Conservation (phyloP, 1,140 invertebrate species). For the Brachionus calyciflorus region DNA sequence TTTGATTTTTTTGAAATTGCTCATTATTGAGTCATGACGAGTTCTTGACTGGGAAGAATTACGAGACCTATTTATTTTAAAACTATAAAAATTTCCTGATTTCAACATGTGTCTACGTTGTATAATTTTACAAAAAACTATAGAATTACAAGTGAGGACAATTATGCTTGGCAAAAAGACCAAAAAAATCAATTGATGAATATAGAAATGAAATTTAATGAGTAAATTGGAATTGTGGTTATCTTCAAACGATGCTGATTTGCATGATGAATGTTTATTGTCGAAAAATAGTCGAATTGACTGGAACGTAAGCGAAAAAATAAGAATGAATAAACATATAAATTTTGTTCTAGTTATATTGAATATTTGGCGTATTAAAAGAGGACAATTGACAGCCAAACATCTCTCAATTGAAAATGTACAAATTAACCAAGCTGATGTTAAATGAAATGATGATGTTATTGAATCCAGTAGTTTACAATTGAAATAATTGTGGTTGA, state of each 20-base stretch:
- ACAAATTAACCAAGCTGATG: constrained; percentile 28
- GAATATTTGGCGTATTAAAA: constrained; percentile 24
- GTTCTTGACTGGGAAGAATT: not conserved
- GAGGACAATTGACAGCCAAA: constrained; percentile 2
- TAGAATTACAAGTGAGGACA: constrained; percentile 1
- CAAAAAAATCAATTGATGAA: constrained; percentile 34
- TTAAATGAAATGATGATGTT: constrained; percentile 17
- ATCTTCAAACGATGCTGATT: not conserved
- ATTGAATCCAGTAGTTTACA: not conserved
- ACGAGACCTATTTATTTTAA: not conserved
- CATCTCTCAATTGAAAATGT: constrained; percentile 25
- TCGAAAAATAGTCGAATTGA: not conserved
- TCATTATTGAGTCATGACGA: not conserved
- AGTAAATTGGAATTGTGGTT: constrained; percentile 4
- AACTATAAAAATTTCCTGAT: constrained; percentile 3
- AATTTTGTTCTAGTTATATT: not conserved
- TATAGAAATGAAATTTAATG: constrained; percentile 22
- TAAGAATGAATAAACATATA: not conserved
- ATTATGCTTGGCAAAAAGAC: constrained; percentile 16
- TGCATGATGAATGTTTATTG: constrained; percentile 3
- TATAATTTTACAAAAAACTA: constrained; percentile 30
- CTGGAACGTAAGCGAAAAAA: constrained; percentile 4
- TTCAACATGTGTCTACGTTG: not conserved
- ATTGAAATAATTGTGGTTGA: constrained; percentile 5
- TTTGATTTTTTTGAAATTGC: not conserved